Conservation (phyloP, 2,888 invertebrate genomes). For the Desoria tigrina region DNA sequence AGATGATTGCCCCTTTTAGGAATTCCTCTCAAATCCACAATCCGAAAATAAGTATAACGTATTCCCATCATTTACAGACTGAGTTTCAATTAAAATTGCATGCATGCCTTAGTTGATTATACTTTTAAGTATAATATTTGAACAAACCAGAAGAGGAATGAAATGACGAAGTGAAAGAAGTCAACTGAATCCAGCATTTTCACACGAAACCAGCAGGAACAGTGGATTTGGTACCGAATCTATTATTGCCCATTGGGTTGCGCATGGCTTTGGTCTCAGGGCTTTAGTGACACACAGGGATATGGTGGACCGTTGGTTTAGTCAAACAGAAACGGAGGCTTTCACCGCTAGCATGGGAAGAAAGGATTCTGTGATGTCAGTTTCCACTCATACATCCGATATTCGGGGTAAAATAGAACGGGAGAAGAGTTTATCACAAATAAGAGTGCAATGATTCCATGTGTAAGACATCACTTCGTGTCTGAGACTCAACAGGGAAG, state of each 20-base stretch:
- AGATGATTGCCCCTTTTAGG: too few relatives aligned
- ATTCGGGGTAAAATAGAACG: conserved; percentile 16
- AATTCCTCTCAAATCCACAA: too few relatives aligned
- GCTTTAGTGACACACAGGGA: background rate
- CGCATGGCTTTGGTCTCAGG: conserved; percentile 11
- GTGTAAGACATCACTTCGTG: conserved; percentile 27
- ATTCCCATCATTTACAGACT: too few relatives aligned
- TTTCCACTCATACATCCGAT: conserved; percentile 1
- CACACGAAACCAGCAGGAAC: too few relatives aligned
- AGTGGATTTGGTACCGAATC: background rate
- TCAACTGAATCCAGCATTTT: background rate
- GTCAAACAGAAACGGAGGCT: conserved; percentile 2
- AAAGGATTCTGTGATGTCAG: too few relatives aligned
- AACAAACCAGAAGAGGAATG: background rate
- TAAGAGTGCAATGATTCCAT: conserved; percentile 26
- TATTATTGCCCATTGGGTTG: conserved; percentile 3
- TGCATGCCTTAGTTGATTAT: too few relatives aligned
- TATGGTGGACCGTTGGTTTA: background rate
- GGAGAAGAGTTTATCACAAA: conserved; percentile 5
- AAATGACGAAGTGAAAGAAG: conserved; percentile 11
- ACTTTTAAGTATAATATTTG: too few relatives aligned
- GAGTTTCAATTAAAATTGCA: too few relatives aligned
- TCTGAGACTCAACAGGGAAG: conserved; percentile 19
- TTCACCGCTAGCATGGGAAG: background rate
- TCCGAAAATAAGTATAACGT: too few relatives aligned